A percentile compares a stretch with the other conserved stretches of the same genome.
Conservation (phyloP, 2,888 invertebrate genomes). For the Troides oblongomaculatus region DNA sequence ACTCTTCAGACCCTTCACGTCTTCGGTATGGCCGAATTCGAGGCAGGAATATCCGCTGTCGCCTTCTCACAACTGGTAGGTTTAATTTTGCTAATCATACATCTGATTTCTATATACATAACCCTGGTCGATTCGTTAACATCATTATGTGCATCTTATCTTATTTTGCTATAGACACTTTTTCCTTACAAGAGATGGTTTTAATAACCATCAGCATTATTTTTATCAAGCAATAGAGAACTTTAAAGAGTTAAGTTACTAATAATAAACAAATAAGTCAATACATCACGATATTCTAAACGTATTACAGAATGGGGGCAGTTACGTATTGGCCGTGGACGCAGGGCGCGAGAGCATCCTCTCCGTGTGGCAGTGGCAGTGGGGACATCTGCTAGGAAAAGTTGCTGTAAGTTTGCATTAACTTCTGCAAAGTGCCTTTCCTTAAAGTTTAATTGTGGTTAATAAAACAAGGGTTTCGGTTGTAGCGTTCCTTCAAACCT, state of each 20-base stretch:
- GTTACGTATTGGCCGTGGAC: constrained; percentile 93
- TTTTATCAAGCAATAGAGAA: neutral
- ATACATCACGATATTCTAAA: neutral
- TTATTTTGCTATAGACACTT: too few relatives aligned
- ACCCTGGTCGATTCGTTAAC: too few relatives aligned
- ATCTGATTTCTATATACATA: too few relatives aligned
- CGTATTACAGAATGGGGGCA: constrained; percentile 88
- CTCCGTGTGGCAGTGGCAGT: constrained; percentile 97
- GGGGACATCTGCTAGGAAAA: constrained; percentile 95
- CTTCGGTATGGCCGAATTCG: constrained; percentile 94
- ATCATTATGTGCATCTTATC: too few relatives aligned
- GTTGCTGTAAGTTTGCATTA: constrained; percentile 86
- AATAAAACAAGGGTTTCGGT: too few relatives aligned
- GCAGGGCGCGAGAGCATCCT: constrained; percentile 93
- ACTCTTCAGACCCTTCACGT: constrained; percentile 93
- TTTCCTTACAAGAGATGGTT: too few relatives aligned
- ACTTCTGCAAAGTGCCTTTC: neutral
- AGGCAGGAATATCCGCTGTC: constrained; percentile 91
- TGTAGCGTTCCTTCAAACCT: too few relatives aligned
- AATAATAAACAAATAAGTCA: neutral
- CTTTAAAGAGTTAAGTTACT: neutral
- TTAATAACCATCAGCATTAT: too few relatives aligned
- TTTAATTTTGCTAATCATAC: neutral
- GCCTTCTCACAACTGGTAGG: constrained; percentile 92
- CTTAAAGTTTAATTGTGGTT: too few relatives aligned